Evolutionary conservation across 2,113 vertebrate species (phyloP).

Genomic region (Dicrurus megarhynchus): DNA sequence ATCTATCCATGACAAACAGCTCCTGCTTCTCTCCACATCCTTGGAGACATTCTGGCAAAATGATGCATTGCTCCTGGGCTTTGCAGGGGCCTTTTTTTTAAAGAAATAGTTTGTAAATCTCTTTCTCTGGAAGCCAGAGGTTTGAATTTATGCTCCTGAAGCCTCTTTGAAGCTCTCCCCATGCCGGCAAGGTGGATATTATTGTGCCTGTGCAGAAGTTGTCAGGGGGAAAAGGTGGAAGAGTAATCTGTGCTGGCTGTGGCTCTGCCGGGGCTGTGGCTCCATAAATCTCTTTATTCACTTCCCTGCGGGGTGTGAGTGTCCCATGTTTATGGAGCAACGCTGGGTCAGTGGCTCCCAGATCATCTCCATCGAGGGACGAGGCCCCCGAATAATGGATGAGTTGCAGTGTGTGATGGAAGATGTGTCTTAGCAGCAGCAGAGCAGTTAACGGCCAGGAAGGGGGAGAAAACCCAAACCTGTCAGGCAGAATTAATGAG

Average conservation of each 20-base stretch:
- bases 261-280: background rate
- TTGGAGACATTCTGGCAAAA: background rate
- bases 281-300: constrained; percentile 48
- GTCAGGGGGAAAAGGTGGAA: constrained; percentile 4
- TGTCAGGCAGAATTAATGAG: constrained; percentile 41
- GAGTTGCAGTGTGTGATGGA: background rate
- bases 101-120: constrained; percentile 23
- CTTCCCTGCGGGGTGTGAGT: background rate
- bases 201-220: background rate
- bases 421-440: background rate
- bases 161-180: background rate
- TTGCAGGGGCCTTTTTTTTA: background rate
- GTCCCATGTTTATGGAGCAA: background rate
- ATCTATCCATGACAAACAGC: background rate
- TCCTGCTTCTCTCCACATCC: background rate
- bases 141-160: constrained; percentile 34
- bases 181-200: constrained; percentile 9
- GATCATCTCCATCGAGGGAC: background rate
- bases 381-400: background rate
- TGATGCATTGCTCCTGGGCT: background rate
- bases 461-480: background rate
- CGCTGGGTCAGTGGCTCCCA: background rate
- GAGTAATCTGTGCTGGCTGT: constrained; percentile 12
- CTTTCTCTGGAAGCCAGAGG: background rate
- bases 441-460: background rate